Conservation (phyloP, 2,888 invertebrate genomes). For the Pecten maximus region DNA sequence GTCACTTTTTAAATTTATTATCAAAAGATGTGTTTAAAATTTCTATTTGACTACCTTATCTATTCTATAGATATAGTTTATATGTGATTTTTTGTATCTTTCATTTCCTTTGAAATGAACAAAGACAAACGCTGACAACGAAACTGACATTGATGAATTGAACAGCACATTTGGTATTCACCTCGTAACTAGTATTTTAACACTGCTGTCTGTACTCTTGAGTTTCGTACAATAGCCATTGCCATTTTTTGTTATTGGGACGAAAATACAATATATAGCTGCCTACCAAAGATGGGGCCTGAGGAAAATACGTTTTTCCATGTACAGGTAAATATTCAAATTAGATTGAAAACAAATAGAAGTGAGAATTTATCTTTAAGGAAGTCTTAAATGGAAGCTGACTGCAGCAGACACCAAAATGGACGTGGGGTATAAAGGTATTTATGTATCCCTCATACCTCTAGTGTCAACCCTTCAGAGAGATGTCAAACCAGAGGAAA, state of each 20-base stretch:
- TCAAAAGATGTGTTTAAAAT: not conserved
- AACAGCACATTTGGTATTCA: not conserved
- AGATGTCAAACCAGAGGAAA: not conserved
- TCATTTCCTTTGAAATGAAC: conserved; percentile 5
- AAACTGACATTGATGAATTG: conserved; percentile 24
- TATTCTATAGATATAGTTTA: not conserved
- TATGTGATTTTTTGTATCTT: not conserved
- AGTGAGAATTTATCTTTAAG: not conserved
- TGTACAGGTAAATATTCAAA: not conserved
- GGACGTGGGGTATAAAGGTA: not conserved
- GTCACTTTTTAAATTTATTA: not conserved
- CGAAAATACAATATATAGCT: not conserved
- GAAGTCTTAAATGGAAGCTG: not conserved
- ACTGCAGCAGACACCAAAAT: not conserved
- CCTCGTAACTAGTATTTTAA: not conserved
- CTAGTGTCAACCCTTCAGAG: not conserved
- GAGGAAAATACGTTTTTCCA: not conserved
- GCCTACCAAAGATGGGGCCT: not conserved
- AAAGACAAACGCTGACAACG: conserved; percentile 11
- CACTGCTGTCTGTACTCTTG: not conserved
- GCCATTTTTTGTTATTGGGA: not conserved
- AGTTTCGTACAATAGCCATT: not conserved
- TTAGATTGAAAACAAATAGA: not conserved
- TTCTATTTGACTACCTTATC: not conserved
- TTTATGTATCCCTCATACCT: not conserved